A percentile compares a stretch with the other conserved stretches of the same genome.
phyloP scores from a whole-genome alignment of 2,888 invertebrate species.

The Mythimna pallens region DNA sequence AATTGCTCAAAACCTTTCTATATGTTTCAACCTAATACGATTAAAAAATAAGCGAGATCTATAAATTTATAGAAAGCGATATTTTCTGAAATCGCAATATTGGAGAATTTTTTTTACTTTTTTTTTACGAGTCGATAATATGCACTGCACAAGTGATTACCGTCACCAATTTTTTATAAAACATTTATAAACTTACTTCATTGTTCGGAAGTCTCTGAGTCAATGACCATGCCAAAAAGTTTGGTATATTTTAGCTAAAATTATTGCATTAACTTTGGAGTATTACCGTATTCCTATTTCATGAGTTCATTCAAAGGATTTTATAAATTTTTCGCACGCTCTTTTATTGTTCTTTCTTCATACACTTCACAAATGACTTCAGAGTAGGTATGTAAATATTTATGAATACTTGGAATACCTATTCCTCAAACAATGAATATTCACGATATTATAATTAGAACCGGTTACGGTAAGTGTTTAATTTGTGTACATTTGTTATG shows the following conservation, averaged over 20 bases:
- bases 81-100: too few relatives aligned
- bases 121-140: not conserved
- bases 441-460: constrained; percentile 48
- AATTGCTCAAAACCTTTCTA: too few relatives aligned
- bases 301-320: constrained; percentile 37
- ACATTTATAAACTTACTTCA: not conserved
- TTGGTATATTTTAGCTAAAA: not conserved
- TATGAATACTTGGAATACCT: constrained; percentile 38
- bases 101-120: too few relatives aligned
- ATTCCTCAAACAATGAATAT: constrained; percentile 51
- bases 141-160: not conserved
- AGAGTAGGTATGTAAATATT: constrained; percentile 16
- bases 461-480: constrained; percentile 47
- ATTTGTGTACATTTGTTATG: constrained; percentile 49
- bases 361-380: constrained; percentile 18
- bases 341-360: constrained; percentile 46
- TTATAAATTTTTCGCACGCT: constrained; percentile 51
- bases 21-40: too few relatives aligned
- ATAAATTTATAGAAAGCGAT: too few relatives aligned
- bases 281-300: constrained; percentile 11
- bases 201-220: constrained; percentile 15
- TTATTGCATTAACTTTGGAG: constrained; percentile 11
- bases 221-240: constrained; percentile 9
- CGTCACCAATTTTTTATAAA: not conserved
- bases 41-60: too few relatives aligned